Conservation (phyloP, 2,113 vertebrate species). For the Petrocephalus zakoni region DNA sequence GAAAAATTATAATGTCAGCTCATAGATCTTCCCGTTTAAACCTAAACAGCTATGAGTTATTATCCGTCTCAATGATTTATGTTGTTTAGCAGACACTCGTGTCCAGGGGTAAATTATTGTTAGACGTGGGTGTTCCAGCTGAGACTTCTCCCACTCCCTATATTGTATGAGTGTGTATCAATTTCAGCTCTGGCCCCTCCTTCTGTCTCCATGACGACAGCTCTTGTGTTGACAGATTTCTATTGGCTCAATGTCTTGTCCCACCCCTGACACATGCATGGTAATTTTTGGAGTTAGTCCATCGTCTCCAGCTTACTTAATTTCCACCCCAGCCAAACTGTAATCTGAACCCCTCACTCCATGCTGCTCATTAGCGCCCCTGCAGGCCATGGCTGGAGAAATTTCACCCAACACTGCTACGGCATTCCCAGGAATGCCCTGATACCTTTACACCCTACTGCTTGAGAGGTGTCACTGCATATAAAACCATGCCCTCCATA, state of each 20-base stretch:
- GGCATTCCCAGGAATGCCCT: neutral
- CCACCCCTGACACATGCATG: neutral
- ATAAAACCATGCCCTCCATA: neutral
- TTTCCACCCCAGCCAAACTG: neutral
- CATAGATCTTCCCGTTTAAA: neutral
- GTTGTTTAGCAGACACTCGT: neutral
- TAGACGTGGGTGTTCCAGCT: neutral
- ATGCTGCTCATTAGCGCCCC: neutral
- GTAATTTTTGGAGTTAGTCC: neutral
- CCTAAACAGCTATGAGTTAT: neutral
- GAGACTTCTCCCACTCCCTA: neutral
- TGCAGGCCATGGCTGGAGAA: neutral
- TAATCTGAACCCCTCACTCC: neutral
- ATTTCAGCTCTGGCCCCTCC: neutral
- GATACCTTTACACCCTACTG: neutral
- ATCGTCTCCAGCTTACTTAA: neutral
- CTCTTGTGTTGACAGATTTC: neutral
- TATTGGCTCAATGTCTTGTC: neutral
- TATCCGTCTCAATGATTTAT: neutral
- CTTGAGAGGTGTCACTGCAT: neutral
- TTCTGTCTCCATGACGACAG: neutral
- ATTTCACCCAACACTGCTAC: no score
- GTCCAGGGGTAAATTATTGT: neutral
- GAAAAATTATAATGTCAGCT: neutral
- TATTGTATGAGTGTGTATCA: neutral